These are phyloP conservation scores for Catajapyx aquilonaris DNA, from an alignment of 1,140 invertebrate species.

Conservation along the genomic window DNA sequence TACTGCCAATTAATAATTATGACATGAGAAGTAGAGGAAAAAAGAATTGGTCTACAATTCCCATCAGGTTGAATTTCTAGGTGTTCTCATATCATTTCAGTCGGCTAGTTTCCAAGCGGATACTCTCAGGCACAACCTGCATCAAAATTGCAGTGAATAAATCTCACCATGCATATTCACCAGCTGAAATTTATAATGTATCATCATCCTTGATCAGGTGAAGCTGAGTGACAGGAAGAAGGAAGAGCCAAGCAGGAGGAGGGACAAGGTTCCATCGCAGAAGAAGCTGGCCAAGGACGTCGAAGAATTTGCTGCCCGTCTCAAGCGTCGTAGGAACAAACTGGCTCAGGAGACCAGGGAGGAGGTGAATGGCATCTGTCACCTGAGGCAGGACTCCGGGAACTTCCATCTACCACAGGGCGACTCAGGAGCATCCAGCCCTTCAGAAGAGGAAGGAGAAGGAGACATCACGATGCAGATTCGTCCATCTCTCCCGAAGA, in stretches of 20 bases:
- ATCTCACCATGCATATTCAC: too few species aligned
- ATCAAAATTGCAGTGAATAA: too few species aligned
- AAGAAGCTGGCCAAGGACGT: neutral
- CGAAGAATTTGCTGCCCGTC: neutral
- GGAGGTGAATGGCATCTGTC: neutral
- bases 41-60: too few species aligned
- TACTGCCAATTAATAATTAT: too few species aligned
- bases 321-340: neutral
- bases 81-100: too few species aligned
- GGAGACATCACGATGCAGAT: conserved; percentile 40
- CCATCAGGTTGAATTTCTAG: too few species aligned
- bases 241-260: neutral
- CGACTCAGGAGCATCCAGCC: neutral
- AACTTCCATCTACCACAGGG: neutral
- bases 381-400: neutral
- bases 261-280: neutral
- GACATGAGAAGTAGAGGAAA: too few species aligned
- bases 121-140: too few species aligned
- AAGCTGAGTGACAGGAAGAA: too few species aligned
- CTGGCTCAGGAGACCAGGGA: neutral
- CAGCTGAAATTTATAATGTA: too few species aligned
- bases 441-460: conserved; percentile 11
- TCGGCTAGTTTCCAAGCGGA: too few species aligned
- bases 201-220: too few species aligned
- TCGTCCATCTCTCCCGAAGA: conserved; percentile 52